Conservation (phyloP, 2,113 vertebrate genomes). For the Leptocoma aspasia region DNA sequence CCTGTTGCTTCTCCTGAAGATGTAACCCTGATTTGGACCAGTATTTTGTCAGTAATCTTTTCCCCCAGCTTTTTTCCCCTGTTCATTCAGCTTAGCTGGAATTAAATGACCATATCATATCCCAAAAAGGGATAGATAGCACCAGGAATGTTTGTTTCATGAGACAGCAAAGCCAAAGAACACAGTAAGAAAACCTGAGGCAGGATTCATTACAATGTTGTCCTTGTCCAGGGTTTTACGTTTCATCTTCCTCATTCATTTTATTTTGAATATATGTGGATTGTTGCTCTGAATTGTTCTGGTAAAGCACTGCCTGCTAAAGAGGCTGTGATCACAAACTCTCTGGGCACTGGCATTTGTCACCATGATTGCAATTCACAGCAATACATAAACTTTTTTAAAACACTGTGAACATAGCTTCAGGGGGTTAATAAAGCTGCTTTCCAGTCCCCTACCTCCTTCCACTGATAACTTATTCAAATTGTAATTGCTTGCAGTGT, state of each 20-base stretch:
- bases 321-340: conserved; percentile 47
- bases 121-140: background rate
- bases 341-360: conserved; percentile 30
- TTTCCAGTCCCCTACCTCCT: conserved; percentile 48
- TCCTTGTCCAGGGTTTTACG: background rate
- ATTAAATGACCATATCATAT: background rate
- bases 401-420: conserved; percentile 61
- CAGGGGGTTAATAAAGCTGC: conserved; percentile 69
- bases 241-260: conserved; percentile 21
- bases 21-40: background rate
- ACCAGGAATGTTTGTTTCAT: background rate
- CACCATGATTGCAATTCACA: conserved; percentile 49
- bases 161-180: conserved; percentile 22
- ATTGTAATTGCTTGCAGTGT: conserved; percentile 67
- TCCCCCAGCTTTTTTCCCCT: background rate
- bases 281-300: conserved; percentile 42
- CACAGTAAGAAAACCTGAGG: background rate
- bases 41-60: background rate
- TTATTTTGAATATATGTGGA: conserved; percentile 47
- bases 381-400: conserved; percentile 62
- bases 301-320: conserved; percentile 36
- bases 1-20: background rate
- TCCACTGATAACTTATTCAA: conserved; percentile 70
- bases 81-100: background rate
- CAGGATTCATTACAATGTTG: conserved; percentile 22